Percentiles rank a stretch among this genome's conserved stretches.
Conservation (phyloP, 2,797 vertebrate genomes). For the Heliangelus exortis region DNA sequence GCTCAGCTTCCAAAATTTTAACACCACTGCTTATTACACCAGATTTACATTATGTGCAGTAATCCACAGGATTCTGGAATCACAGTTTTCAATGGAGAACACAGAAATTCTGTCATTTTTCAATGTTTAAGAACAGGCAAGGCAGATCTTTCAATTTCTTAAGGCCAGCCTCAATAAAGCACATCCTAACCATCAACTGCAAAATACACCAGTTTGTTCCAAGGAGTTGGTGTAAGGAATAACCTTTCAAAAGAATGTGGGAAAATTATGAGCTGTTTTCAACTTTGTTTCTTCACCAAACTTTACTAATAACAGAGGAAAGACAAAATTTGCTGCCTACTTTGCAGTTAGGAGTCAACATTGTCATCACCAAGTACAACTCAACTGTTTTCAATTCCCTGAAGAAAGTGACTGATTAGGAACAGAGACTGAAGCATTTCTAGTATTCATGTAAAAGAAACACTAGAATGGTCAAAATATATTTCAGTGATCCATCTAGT, state of each 20-base stretch:
- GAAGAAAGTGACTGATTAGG: background rate
- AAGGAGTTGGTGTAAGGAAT: background rate
- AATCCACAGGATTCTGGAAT: background rate
- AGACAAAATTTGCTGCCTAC: background rate
- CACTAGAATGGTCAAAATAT: background rate
- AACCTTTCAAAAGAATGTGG: background rate
- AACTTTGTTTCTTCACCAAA: background rate
- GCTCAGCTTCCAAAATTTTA: background rate
- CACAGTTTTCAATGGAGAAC: background rate
- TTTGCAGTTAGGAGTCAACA: background rate
- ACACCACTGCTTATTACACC: background rate
- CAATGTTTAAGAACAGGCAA: background rate
- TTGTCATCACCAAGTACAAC: background rate
- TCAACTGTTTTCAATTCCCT: slow-evolving; percentile 14
- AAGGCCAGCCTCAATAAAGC: background rate
- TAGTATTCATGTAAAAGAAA: background rate
- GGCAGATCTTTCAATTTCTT: background rate
- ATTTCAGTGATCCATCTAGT: background rate
- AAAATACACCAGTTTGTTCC: background rate
- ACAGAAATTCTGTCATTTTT: background rate
- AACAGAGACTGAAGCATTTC: slow-evolving; percentile 35
- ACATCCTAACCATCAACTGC: background rate
- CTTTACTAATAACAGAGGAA: background rate
- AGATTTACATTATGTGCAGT: background rate
- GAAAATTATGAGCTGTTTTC: rapidly evolving